These are phyloP conservation scores for Drosophila orosa DNA, from an alignment of 1,140 invertebrate genomes.

Conservation along the genomic window DNA sequence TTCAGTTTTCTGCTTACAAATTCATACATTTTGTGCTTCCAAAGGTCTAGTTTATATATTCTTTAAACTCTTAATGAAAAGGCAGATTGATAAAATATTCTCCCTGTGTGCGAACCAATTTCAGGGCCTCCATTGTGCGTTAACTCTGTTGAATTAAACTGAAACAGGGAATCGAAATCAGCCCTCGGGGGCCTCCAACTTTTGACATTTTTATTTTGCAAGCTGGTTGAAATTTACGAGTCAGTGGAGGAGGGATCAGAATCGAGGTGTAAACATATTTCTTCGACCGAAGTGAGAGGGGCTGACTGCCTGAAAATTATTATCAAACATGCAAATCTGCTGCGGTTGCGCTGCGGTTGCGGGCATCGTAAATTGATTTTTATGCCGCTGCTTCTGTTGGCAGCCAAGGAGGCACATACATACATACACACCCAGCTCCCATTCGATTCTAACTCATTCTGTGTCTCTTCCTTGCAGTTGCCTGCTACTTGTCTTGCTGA, in stretches of 20 bases:
- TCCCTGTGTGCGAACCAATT: conserved; percentile 41
- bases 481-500: conserved; percentile 71
- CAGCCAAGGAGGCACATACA: background rate
- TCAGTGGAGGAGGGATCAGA: conserved; percentile 12
- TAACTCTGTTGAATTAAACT: conserved; percentile 15
- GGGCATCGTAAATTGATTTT: conserved; percentile 81
- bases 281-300: conserved; percentile 1
- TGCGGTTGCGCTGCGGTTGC: conserved; percentile 34
- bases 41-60: background rate
- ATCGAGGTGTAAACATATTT: conserved; percentile 38
- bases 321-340: conserved; percentile 79
- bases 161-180: conserved; percentile 42
- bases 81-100: background rate
- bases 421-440: conserved; percentile 4
- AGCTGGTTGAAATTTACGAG: conserved; percentile 64
- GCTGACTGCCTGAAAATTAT: conserved; percentile 59
- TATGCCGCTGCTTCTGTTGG: conserved; percentile 68
- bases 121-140: conserved; percentile 38
- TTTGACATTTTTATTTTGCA: conserved; percentile 68
- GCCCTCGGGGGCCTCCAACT: conserved; percentile 52
- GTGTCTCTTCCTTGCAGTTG: conserved; percentile 30
- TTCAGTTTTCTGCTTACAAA: background rate
- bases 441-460: conserved; percentile 22
- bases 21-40: no score
- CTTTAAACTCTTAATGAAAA: no score